A percentile compares a stretch with the other conserved stretches of the same genome.
Evolutionary conservation across 1,140 invertebrate species (phyloP).

Genomic region (Drosophila cardini): DNA sequence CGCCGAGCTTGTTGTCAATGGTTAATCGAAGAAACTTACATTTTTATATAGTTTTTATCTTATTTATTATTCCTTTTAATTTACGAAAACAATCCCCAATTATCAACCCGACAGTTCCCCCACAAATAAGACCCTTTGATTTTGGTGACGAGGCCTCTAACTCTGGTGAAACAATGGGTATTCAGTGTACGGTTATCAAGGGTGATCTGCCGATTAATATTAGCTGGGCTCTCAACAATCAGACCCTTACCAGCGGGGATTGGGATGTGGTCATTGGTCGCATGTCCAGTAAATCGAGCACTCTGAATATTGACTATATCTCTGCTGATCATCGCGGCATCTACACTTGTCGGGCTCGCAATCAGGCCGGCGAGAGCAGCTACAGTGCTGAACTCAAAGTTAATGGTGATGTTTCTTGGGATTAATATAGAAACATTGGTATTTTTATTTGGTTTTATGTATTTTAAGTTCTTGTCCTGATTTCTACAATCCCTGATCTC

Average conservation of each 20-base stretch:
- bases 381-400: conserved; percentile 79
- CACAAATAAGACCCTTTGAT: conserved; percentile 89
- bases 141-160: conserved; percentile 90
- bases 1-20: conserved; percentile 88
- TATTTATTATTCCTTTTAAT: conserved; percentile 26
- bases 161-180: conserved; percentile 88
- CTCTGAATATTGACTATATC: conserved; percentile 85
- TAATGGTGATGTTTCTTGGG: conserved; percentile 59
- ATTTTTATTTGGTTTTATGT: too few species aligned
- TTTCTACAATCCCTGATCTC: background rate
- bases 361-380: conserved; percentile 88
- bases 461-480: conserved; percentile 14
- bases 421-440: too few species aligned
- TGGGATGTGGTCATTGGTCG: conserved; percentile 84
- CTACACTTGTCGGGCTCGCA: conserved; percentile 92
- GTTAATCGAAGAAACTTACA: conserved; percentile 83
- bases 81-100: conserved; percentile 8
- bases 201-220: conserved; percentile 93
- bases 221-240: conserved; percentile 87
- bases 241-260: conserved; percentile 66
- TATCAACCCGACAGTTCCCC: conserved; percentile 86
- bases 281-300: conserved; percentile 81
- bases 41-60: conserved; percentile 2
- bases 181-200: conserved; percentile 93
- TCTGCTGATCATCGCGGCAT: conserved; percentile 88